Percentiles rank a stretch among this genome's conserved stretches.
Evolutionary conservation across 1,140 invertebrate genomes (phyloP).

Genomic region (Nylanderia fulva): DNA sequence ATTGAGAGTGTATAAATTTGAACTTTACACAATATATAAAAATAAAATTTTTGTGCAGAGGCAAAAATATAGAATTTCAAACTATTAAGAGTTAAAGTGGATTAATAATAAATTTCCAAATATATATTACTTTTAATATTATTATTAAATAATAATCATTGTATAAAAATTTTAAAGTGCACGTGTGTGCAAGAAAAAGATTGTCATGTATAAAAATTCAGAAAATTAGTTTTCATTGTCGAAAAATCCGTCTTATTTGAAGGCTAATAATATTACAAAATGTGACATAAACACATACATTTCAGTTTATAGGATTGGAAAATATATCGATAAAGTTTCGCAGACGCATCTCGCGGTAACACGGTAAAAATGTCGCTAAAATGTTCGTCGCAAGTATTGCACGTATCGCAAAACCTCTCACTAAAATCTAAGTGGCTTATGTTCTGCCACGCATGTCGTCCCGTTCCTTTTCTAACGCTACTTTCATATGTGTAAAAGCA

Average conservation of each 20-base stretch:
- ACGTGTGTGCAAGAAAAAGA: no score
- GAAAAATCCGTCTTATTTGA: background rate
- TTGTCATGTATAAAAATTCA: background rate
- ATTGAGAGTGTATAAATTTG: slow-evolving; percentile 31
- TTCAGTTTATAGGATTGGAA: background rate
- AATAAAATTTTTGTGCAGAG: background rate
- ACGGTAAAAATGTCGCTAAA: slow-evolving; percentile 15
- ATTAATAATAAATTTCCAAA: background rate
- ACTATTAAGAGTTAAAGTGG: slow-evolving; percentile 20
- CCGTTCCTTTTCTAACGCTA: slow-evolving; percentile 9
- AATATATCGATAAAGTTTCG: slow-evolving; percentile 11
- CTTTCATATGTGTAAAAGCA: background rate
- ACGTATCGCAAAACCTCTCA: slow-evolving; percentile 57
- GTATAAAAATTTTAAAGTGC: background rate
- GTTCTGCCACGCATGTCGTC: slow-evolving; percentile 30
- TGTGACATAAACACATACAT: background rate
- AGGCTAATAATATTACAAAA: background rate
- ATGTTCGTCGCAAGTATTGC: slow-evolving; percentile 10
- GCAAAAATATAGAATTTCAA: background rate
- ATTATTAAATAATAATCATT: background rate
- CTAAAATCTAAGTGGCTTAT: slow-evolving; percentile 66
- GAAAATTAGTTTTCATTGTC: background rate
- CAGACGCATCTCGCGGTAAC: background rate
- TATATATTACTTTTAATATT: background rate
- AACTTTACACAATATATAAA: slow-evolving; percentile 10